A percentile compares a stretch with the other conserved stretches of the same genome.
These are phyloP conservation scores for Hypotaenidia okinawae DNA, from an alignment of 2,797 vertebrate genomes.

Conservation along the genomic window DNA sequence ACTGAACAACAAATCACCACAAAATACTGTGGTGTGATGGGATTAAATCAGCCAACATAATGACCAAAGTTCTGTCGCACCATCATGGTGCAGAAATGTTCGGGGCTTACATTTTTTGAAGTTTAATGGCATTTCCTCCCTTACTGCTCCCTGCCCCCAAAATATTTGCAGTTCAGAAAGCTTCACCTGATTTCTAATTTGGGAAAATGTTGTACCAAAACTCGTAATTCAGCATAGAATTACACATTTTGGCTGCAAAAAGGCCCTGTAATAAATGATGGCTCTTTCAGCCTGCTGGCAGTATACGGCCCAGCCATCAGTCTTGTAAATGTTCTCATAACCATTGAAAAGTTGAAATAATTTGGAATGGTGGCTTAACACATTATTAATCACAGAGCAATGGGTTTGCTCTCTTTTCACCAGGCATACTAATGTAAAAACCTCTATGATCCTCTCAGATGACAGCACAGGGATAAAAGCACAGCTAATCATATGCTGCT, in stretches of 20 bases:
- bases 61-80: neutral
- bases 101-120: neutral
- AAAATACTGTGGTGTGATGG: neutral
- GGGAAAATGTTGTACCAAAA: neutral
- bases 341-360: conserved; percentile 36
- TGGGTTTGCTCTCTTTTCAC: neutral
- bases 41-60: neutral
- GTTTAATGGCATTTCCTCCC: neutral
- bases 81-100: neutral
- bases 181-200: neutral
- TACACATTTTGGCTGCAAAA: neutral
- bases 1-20: neutral
- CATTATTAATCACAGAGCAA: conserved; percentile 32
- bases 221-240: neutral
- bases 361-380: conserved; percentile 33
- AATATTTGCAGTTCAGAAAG: conserved; percentile 6
- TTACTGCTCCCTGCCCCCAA: neutral
- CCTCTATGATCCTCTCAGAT: neutral
- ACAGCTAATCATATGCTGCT: neutral
- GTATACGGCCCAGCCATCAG: neutral
- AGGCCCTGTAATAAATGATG: conserved; percentile 16
- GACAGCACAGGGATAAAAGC: neutral
- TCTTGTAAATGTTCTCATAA: conserved; percentile 39
- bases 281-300: conserved; percentile 25
- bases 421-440: neutral